Conservation (phyloP, 2,888 invertebrate species). For the Coleophora deauratella region DNA sequence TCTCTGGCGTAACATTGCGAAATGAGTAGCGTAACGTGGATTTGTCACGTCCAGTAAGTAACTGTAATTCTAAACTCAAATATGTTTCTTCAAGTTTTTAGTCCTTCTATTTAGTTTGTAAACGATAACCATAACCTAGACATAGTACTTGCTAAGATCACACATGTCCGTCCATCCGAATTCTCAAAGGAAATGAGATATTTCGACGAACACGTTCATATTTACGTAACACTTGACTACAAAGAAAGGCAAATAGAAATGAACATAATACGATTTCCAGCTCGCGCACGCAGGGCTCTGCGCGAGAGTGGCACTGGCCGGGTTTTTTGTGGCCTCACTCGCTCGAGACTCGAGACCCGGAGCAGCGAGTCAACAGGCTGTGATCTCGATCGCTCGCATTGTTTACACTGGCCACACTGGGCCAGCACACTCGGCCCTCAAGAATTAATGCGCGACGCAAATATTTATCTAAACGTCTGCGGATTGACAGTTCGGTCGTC, state of each 20-base stretch:
- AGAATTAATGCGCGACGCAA: conserved; percentile 71
- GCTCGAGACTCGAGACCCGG: conserved; percentile 10
- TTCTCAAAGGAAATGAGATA: conserved; percentile 62
- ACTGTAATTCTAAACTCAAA: too few species aligned
- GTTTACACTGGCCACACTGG: conserved; percentile 37
- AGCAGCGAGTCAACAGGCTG: conserved; percentile 55
- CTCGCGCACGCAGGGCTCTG: conserved; percentile 30
- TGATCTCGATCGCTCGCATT: conserved; percentile 53
- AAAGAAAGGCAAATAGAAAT: conserved; percentile 70
- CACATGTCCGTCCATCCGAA: conserved; percentile 32
- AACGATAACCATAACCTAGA: too few species aligned
- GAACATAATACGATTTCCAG: conserved; percentile 63
- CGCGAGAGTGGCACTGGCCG: conserved; percentile 42
- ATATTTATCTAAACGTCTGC: conserved; percentile 72
- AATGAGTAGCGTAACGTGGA: background rate
- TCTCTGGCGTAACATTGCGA: conserved; percentile 12
- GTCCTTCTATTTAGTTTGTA: too few species aligned
- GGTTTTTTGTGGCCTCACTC: conserved; percentile 31
- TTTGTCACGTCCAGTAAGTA: background rate
- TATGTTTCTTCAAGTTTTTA: too few species aligned
- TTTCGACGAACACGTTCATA: conserved; percentile 62
- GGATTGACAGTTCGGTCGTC: conserved; percentile 72
- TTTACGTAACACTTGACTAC: conserved; percentile 72
- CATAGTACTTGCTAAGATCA: background rate
- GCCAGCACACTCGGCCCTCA: conserved; percentile 52